Percentiles rank a stretch among this genome's conserved stretches.
These are phyloP conservation scores for Ferdinandea cuprea DNA, from an alignment of 2,888 invertebrate species.

Conservation along the genomic window DNA sequence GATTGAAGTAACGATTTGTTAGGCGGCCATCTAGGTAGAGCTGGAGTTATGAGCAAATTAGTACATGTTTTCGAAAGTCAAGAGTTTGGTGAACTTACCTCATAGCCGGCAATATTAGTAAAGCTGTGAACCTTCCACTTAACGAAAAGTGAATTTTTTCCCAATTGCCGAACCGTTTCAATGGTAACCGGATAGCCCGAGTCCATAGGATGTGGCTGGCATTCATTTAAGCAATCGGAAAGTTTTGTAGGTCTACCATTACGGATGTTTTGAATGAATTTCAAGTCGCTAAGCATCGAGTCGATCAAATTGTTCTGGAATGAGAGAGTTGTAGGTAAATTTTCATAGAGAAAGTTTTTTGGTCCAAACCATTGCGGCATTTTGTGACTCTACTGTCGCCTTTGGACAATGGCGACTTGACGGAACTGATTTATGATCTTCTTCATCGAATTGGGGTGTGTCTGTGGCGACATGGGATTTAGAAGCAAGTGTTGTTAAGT, in stretches of 20 bases:
- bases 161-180: conserved; percentile 78
- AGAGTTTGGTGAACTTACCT: conserved; percentile 78
- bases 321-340: neutral
- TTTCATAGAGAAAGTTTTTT: neutral
- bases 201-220: neutral
- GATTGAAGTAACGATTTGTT: conserved; percentile 80
- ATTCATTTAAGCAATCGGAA: conserved; percentile 65
- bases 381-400: neutral
- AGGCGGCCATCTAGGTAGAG: conserved; percentile 81
- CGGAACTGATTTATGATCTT: neutral
- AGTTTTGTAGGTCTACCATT: conserved; percentile 47
- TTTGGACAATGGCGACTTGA: neutral
- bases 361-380: neutral
- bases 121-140: conserved; percentile 80
- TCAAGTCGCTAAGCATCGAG: conserved; percentile 78
- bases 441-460: neutral
- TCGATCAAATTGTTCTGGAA: conserved; percentile 80
- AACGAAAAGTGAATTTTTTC: conserved; percentile 79
- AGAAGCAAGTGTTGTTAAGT: neutral
- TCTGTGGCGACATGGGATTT: conserved; percentile 15
- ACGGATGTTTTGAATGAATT: conserved; percentile 79
- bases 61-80: too few relatives aligned
- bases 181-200: conserved; percentile 79
- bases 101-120: conserved; percentile 80
- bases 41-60: too few relatives aligned